Percentiles rank a stretch among this genome's conserved stretches.
Evolutionary conservation across 2,888 invertebrate species (phyloP).

Genomic region (Drosophila limbata): DNA sequence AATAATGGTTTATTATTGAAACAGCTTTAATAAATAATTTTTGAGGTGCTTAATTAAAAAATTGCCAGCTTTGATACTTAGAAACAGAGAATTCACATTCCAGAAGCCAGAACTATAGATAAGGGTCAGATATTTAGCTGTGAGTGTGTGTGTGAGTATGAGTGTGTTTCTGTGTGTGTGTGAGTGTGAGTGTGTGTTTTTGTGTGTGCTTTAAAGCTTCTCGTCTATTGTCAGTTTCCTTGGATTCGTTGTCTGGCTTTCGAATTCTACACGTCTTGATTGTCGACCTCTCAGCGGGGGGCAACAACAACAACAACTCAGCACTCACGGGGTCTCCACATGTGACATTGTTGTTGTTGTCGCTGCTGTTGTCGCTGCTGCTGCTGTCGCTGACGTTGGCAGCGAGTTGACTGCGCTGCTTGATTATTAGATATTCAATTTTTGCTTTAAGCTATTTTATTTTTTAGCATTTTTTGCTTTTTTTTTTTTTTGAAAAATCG

Average conservation of each 20-base stretch:
- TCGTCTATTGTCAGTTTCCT: slow-evolving; percentile 54
- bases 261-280: slow-evolving; percentile 48
- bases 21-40: no score
- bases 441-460: not conserved
- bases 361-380: slow-evolving; percentile 10
- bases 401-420: slow-evolving; percentile 14
- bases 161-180: not conserved
- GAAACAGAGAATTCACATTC: no score
- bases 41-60: no score
- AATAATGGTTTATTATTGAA: no score
- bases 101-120: slow-evolving; percentile 30
- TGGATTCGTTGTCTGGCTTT: slow-evolving; percentile 26
- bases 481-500: slow-evolving; percentile 2
- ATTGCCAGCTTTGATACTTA: no score
- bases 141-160: not conserved
- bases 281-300: slow-evolving; percentile 25
- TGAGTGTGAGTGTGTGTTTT: not conserved
- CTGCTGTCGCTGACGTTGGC: slow-evolving; percentile 17
- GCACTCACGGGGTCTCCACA: slow-evolving; percentile 34
- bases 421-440: slow-evolving; percentile 39
- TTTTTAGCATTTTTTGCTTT: not conserved
- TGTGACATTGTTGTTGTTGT: slow-evolving; percentile 28
- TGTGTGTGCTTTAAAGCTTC: slow-evolving; percentile 41
- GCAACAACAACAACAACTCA: not conserved
- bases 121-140: slow-evolving; percentile 40